Evolutionary conservation across 2,888 invertebrate species (phyloP), one percentile per base, ranked within the genome.

Genomic region (Euzophera pinguis): DNA sequence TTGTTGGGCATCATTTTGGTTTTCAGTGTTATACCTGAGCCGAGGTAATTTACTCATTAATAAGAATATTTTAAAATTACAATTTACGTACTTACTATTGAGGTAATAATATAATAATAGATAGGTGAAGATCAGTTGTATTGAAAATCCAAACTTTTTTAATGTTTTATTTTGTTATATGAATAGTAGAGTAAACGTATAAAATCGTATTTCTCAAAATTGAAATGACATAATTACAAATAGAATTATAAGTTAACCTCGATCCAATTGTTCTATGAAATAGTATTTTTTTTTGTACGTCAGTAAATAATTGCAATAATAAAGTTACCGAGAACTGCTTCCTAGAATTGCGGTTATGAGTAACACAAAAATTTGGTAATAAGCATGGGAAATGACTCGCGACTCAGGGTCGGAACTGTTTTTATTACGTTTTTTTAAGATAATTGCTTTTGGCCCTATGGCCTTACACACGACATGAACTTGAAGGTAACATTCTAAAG

Each of bases 341-440:
- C 58, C 58, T 56, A 54, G 58, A 54, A 53, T 37, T 50, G 53
- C 22, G 56, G 55, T 51, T 49, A 51, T 60, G 60, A 60, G 47
- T 58, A 56, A 60, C 41, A 43, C 45, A 50, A 47, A 57, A 55
- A 56, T 55, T 56, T 47, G 56, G 55, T 53, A 56, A 56, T 48
- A 50, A 51, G 53, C 58, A 56, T 60, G 58, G 55, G 54, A 57
- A 55, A 51, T 43, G 35, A 43, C 27, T 53, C 52, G 38, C 47
- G 53, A 51, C 37, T 56, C 60, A 56, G 56, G 58, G 60, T 53
- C 58, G 49, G 49, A 55, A 53, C 48, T 58, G 50, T 55, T 52
- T 43, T 55, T 55, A 54, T 56, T 41, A 47, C 55, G 50, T 55
- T 58, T 48, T 57, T 56, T 55, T 55, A 50, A 55, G 42, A 53